Evolutionary conservation across 2,888 invertebrate species (phyloP).

Genomic region (Tiliacea citrago): DNA sequence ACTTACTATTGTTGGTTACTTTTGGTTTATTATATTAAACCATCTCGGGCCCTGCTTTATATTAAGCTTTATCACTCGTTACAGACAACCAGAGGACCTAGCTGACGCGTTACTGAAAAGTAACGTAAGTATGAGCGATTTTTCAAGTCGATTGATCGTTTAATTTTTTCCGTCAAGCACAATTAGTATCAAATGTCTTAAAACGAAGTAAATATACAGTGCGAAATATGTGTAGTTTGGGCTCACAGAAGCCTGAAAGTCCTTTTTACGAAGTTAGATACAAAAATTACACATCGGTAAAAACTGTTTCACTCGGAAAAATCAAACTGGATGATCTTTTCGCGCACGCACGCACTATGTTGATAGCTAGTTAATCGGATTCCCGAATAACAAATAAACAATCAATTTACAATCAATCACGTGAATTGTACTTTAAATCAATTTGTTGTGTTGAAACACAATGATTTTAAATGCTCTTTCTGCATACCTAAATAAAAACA

Average conservation of each 20-base stretch:
- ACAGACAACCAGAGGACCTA: not conserved
- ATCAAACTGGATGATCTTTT: not conserved
- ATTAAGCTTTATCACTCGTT: too few relatives aligned
- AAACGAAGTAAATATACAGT: not conserved
- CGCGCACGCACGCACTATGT: too few relatives aligned
- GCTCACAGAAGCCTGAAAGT: too few relatives aligned
- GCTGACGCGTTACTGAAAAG: too few relatives aligned
- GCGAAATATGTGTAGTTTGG: not conserved
- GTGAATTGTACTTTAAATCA: not conserved
- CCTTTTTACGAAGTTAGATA: not conserved
- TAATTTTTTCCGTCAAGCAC: not conserved
- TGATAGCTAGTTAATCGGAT: not conserved
- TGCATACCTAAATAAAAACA: constrained; percentile 21
- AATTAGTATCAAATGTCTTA: not conserved
- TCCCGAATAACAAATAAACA: constrained; percentile 6
- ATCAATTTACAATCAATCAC: not conserved
- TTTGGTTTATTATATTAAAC: too few relatives aligned
- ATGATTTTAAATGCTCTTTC: not conserved
- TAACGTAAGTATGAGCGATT: not conserved
- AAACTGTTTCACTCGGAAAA: not conserved
- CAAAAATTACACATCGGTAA: not conserved
- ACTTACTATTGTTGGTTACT: too few relatives aligned
- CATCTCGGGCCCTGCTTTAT: not conserved
- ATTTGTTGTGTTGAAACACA: constrained; percentile 16
- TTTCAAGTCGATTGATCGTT: not conserved